These are phyloP conservation scores for Ochlodes sylvanus DNA, from an alignment of 2,888 invertebrate genomes.

Conservation along the genomic window DNA sequence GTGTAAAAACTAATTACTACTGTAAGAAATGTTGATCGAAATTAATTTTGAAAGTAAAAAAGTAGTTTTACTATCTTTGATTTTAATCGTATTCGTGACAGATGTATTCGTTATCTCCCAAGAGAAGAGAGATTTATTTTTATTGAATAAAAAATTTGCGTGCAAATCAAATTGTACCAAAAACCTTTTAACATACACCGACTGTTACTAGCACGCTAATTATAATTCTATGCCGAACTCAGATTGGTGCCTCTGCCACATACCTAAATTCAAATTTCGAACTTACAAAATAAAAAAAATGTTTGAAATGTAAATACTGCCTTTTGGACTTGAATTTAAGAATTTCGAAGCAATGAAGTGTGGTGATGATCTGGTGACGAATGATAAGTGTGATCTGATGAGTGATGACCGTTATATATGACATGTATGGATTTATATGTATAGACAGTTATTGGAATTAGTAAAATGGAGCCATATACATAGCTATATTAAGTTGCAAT, in stretches of 20 bases:
- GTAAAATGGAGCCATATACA: neutral
- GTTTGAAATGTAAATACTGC: slow-evolving; percentile 46
- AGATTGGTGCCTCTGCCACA: neutral
- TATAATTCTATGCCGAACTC: neutral
- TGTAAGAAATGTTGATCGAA: no score
- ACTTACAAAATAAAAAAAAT: neutral
- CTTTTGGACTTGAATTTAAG: slow-evolving; percentile 45
- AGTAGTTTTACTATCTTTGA: no score
- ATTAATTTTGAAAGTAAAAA: no score
- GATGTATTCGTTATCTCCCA: no score
- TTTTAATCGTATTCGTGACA: no score
- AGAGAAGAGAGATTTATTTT: no score
- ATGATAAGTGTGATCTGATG: neutral
- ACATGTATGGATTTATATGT: neutral
- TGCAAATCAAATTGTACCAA: no score
- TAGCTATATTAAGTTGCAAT: no score
- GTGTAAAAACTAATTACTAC: no score
- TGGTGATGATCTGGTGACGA: neutral
- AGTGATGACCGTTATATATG: neutral
- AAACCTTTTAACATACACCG: no score
- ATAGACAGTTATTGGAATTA: slow-evolving; percentile 21
- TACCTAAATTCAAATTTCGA: neutral
- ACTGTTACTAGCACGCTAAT: no score
- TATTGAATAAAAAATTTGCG: no score
- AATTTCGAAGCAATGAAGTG: slow-evolving; percentile 3